Evolutionary conservation across 2,888 invertebrate species (phyloP).

Genomic region (Stenodera caucasica): DNA sequence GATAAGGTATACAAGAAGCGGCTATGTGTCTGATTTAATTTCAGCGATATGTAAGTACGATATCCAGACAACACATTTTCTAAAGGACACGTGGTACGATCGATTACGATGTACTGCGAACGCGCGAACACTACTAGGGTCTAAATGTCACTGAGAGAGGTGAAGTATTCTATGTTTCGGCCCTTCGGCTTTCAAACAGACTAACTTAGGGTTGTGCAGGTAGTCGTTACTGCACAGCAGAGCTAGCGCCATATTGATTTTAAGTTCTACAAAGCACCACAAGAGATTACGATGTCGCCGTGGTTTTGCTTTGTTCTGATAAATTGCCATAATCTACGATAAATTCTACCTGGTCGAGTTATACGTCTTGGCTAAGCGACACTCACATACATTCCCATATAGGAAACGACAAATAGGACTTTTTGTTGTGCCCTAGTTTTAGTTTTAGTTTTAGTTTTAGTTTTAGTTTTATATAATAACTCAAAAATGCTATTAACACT

Average conservation of each 20-base stretch:
- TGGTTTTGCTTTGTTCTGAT: slow-evolving; percentile 38
- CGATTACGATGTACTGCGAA: slow-evolving; percentile 48
- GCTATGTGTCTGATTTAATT: slow-evolving; percentile 32
- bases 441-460: slow-evolving; percentile 15
- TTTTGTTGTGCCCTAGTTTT: slow-evolving; percentile 20
- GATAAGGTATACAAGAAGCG: slow-evolving; percentile 26
- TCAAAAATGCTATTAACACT: slow-evolving; percentile 29
- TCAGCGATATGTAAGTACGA: slow-evolving; percentile 37
- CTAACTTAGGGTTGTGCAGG: slow-evolving; percentile 48
- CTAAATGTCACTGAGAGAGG: slow-evolving; percentile 52
- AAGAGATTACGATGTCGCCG: slow-evolving; percentile 36
- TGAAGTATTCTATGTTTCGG: slow-evolving; percentile 37
- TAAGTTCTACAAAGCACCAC: slow-evolving; percentile 43
- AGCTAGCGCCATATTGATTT: slow-evolving; percentile 58
- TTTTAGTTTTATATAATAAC: slow-evolving; percentile 22
- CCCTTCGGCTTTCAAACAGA: slow-evolving; percentile 37
- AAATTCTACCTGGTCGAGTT: slow-evolving; percentile 32
- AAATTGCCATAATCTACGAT: slow-evolving; percentile 36
- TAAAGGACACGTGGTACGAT: slow-evolving; percentile 44
- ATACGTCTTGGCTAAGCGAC: slow-evolving; percentile 28
- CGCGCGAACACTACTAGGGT: slow-evolving; percentile 52
- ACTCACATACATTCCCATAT: slow-evolving; percentile 5
- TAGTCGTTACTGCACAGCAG: slow-evolving; percentile 51
- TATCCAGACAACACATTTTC: slow-evolving; percentile 45
- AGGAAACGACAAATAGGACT: slow-evolving; percentile 9